Conservation (phyloP, 2,797 vertebrate species). For the Australoheros facetus region DNA sequence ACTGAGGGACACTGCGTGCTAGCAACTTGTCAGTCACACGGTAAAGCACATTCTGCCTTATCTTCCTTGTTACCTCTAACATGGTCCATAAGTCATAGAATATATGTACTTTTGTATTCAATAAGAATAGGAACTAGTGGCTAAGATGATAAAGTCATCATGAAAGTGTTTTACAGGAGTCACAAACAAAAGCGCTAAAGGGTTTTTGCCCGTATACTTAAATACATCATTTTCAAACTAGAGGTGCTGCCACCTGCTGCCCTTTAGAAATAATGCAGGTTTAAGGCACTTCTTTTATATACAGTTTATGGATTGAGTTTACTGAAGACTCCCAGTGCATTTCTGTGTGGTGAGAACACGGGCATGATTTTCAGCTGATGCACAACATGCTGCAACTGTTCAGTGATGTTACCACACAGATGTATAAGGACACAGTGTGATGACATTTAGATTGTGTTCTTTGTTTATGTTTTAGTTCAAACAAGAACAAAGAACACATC, state of each 20-base stretch:
- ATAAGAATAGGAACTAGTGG: too few species aligned
- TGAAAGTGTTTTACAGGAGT: too few species aligned
- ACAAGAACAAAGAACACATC: slow-evolving; percentile 1
- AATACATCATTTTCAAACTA: too few species aligned
- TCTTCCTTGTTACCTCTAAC: too few species aligned
- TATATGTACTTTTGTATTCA: too few species aligned
- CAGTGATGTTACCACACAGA: slow-evolving; percentile 1
- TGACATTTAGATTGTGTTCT: background rate
- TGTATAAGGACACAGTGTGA: slow-evolving; percentile 6
- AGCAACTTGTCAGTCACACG: background rate
- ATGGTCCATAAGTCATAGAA: too few species aligned
- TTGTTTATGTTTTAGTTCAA: background rate
- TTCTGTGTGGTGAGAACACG: slow-evolving; percentile 28
- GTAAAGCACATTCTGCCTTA: background rate
- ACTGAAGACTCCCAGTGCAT: slow-evolving; percentile 21
- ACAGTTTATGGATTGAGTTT: background rate
- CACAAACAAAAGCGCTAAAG: too few species aligned
- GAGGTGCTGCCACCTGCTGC: background rate
- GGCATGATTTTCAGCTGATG: slow-evolving; percentile 59
- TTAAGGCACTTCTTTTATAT: background rate
- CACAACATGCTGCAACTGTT: slow-evolving; percentile 28
- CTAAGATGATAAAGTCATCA: too few species aligned
- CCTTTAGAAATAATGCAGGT: background rate
- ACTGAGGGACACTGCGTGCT: background rate
- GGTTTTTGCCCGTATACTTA: too few species aligned